phyloP scores from a whole-genome alignment of 1,140 invertebrate genomes.

The Parasteatoda tepidariorum region DNA sequence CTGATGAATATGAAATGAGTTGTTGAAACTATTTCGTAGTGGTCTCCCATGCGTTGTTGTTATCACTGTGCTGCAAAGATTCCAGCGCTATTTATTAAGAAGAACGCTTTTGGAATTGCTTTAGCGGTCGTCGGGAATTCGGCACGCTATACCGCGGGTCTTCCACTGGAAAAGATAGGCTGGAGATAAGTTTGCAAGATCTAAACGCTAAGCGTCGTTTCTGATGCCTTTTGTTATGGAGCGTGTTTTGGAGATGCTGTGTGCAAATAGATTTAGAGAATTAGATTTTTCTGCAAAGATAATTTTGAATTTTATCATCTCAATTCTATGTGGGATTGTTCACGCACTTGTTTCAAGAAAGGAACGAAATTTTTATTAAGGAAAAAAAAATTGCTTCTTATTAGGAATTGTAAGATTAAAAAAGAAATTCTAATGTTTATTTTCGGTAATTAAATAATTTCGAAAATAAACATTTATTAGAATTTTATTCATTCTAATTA shows the following conservation, averaged over 20 bases:
- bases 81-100: constrained; percentile 42
- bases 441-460: too few relatives aligned
- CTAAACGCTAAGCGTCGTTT: not conserved
- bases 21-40: constrained; percentile 53
- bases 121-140: not conserved
- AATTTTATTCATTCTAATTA: too few relatives aligned
- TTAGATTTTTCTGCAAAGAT: too few relatives aligned
- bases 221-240: not conserved
- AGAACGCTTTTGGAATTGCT: constrained; percentile 7
- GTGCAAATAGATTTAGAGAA: not conserved
- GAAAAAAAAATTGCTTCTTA: too few relatives aligned
- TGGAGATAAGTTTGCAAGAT: not conserved
- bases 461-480: too few relatives aligned
- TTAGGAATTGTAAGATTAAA: too few relatives aligned
- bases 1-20: constrained; percentile 57
- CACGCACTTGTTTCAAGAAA: not conserved
- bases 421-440: too few relatives aligned
- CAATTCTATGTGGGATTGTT: not conserved
- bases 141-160: constrained; percentile 33
- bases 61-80: constrained; percentile 10
- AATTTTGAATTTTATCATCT: not conserved
- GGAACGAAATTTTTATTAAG: too few relatives aligned
- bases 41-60: constrained; percentile 14
- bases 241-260: not conserved
- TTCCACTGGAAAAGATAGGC: not conserved